phyloP scores from a whole-genome alignment of 2,113 vertebrate genomes.

The Silurus glanis region DNA sequence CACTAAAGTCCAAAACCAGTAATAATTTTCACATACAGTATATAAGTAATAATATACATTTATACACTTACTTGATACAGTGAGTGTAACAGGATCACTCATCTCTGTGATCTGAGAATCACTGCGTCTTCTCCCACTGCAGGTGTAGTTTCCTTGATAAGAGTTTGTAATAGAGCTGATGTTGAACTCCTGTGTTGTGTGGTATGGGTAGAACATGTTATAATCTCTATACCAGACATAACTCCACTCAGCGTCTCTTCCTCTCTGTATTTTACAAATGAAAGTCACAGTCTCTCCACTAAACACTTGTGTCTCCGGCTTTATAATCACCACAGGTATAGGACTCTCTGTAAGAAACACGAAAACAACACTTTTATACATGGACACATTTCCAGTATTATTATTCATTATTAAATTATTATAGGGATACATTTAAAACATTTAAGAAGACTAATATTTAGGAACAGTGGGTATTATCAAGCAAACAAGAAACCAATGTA shows the following conservation, averaged over 20 bases:
- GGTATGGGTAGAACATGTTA: not conserved
- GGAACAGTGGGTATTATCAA: no score
- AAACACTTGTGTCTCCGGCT: not conserved
- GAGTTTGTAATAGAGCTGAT: not conserved
- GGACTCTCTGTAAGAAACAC: not conserved
- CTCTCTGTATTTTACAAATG: not conserved
- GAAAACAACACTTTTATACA: no score
- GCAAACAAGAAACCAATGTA: no score
- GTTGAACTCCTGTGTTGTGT: not conserved
- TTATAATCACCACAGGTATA: not conserved
- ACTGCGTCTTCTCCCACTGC: not conserved
- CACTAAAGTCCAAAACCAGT: not conserved
- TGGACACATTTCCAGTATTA: no score
- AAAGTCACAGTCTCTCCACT: not conserved
- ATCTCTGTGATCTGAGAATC: not conserved
- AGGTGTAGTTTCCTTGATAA: constrained; percentile 8
- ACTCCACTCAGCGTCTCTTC: not conserved
- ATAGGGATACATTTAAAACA: no score
- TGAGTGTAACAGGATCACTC: not conserved
- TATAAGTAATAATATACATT: not conserved
- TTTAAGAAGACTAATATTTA: no score
- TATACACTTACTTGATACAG: not conserved
- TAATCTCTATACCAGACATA: not conserved
- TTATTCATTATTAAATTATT: no score
- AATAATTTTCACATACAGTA: not conserved